Evolutionary conservation across 2,113 vertebrate genomes (phyloP).

Genomic region (Ceyx melanurus): DNA sequence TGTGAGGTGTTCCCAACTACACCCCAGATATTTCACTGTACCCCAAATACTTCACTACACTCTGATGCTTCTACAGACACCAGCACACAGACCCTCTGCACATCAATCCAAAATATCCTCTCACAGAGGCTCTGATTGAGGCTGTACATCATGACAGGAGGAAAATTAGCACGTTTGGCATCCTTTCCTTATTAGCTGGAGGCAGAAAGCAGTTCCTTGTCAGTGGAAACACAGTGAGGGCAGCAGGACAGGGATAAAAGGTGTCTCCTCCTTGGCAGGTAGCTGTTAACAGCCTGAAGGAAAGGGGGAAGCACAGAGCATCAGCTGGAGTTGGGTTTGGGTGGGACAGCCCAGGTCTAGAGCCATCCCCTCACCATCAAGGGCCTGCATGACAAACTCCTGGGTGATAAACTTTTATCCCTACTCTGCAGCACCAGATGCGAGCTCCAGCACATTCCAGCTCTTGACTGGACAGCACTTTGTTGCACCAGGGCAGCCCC

Average conservation of each 20-base stretch:
- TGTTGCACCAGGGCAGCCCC: constrained; percentile 53
- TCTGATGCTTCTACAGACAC: background rate
- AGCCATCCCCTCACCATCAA: constrained; percentile 29
- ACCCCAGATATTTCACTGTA: too few species aligned
- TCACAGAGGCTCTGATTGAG: constrained; percentile 37
- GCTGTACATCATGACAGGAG: constrained; percentile 26
- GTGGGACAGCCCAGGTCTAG: background rate
- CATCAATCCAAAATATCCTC: background rate
- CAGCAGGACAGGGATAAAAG: constrained; percentile 50
- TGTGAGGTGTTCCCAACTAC: too few species aligned
- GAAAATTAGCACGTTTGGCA: constrained; percentile 36
- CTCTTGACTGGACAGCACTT: constrained; percentile 68
- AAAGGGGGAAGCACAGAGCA: background rate
- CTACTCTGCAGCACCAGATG: constrained; percentile 44
- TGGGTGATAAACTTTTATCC: constrained; percentile 62
- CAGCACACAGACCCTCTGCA: background rate
- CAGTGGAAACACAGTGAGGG: constrained; percentile 34
- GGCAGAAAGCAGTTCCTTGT: constrained; percentile 43
- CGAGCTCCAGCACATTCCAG: constrained; percentile 60
- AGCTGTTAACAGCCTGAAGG: constrained; percentile 29
- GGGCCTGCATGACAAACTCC: constrained; percentile 50
- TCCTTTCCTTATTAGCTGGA: constrained; percentile 46
- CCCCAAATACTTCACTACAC: constrained; percentile 13
- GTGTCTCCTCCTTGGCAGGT: background rate
- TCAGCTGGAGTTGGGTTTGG: background rate